phyloP scores from a whole-genome alignment of 2,888 invertebrate genomes.

The Ornithoptera priamus region DNA sequence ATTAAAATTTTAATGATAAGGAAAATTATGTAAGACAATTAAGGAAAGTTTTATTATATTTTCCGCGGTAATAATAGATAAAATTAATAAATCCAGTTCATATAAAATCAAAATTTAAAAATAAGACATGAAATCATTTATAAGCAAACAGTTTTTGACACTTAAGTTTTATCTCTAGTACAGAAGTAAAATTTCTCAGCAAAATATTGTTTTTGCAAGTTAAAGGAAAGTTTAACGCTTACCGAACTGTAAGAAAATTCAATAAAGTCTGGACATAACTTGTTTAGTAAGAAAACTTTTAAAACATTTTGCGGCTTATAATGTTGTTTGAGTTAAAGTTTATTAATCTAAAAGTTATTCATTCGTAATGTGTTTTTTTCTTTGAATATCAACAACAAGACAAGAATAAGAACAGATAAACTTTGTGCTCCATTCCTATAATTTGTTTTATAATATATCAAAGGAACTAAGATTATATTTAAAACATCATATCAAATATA shows the following conservation, averaged over 20 bases:
- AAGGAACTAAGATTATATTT: too few relatives aligned
- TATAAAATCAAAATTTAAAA: too few relatives aligned
- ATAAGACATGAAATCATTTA: not conserved
- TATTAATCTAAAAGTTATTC: slow-evolving; percentile 3
- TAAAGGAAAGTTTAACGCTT: slow-evolving; percentile 5
- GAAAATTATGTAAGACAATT: not conserved
- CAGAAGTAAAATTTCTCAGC: slow-evolving; percentile 1
- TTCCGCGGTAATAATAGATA: too few relatives aligned
- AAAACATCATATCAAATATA: too few relatives aligned
- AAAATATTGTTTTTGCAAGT: slow-evolving; percentile 3
- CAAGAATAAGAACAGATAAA: too few relatives aligned
- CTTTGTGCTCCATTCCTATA: too few relatives aligned
- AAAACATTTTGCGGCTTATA: slow-evolving; percentile 14
- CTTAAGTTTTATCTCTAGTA: not conserved
- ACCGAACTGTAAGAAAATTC: slow-evolving; percentile 18
- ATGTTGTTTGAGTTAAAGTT: not conserved
- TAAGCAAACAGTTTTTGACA: not conserved
- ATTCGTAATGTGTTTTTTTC: slow-evolving; percentile 1
- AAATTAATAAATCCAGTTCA: too few relatives aligned
- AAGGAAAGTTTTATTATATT: not conserved
- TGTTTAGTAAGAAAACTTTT: slow-evolving; percentile 15
- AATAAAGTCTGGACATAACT: slow-evolving; percentile 19
- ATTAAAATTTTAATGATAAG: not conserved
- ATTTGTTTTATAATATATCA: too few relatives aligned
- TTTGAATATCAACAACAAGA: too few relatives aligned